phyloP scores from a whole-genome alignment of 2,113 vertebrate genomes.

The Mirza zaza region DNA sequence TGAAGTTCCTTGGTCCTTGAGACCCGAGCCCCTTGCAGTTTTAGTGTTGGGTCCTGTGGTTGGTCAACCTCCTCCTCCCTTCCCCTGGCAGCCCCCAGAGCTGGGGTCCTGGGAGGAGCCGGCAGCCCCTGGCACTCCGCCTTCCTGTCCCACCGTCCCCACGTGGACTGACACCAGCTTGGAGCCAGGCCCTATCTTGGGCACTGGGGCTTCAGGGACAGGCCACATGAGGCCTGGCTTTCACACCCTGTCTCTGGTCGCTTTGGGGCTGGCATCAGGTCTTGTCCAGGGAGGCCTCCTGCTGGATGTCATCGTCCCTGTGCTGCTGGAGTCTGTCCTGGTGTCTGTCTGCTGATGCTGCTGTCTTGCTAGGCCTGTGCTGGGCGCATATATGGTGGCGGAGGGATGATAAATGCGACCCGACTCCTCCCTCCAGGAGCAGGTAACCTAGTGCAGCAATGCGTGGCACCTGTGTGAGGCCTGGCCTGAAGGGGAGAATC shows the following conservation, averaged over 20 bases:
- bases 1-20: background rate
- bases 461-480: no score
- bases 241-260: background rate
- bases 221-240: background rate
- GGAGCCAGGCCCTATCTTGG: background rate
- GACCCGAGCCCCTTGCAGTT: background rate
- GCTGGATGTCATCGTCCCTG: background rate
- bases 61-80: fast-evolving
- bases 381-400: background rate
- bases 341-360: background rate
- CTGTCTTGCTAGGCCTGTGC: background rate
- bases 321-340: background rate
- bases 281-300: background rate
- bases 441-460: background rate
- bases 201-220: background rate
- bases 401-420: background rate
- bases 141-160: background rate
- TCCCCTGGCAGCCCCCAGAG: background rate
- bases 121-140: background rate
- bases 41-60: background rate
- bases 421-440: background rate
- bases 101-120: background rate
- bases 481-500: background rate
- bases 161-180: background rate
- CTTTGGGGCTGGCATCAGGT: background rate